Evolutionary conservation across 2,888 invertebrate genomes (phyloP).

Genomic region (Andrena camellia): DNA sequence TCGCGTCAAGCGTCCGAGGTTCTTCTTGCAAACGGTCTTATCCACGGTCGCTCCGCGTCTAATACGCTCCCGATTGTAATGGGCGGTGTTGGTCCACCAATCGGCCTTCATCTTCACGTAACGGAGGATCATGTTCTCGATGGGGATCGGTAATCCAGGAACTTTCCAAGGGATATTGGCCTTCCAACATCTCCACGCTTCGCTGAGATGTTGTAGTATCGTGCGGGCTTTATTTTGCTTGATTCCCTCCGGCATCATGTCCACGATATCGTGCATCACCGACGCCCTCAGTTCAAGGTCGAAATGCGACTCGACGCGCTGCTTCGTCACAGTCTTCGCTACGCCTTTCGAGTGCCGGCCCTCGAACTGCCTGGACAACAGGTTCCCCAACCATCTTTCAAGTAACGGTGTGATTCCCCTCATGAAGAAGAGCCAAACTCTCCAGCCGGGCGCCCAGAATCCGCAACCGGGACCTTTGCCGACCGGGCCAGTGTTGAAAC

Average conservation of each 20-base stretch:
- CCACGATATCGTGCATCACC: slow-evolving; percentile 99
- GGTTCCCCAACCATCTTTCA: slow-evolving; percentile 99
- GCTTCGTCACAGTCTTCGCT: slow-evolving; percentile 99
- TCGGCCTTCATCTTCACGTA: slow-evolving; percentile 99
- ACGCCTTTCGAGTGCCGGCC: slow-evolving; percentile 99
- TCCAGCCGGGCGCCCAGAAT: slow-evolving; percentile 99
- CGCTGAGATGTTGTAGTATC: slow-evolving; percentile 98
- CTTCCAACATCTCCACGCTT: slow-evolving; percentile 99
- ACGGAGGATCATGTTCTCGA: slow-evolving; percentile 99
- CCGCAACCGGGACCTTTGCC: slow-evolving; percentile 99
- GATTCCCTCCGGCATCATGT: slow-evolving; percentile 99
- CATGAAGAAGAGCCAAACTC: slow-evolving; percentile 99
- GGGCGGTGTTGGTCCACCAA: slow-evolving; percentile 99
- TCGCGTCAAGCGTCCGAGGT: slow-evolving; percentile 98
- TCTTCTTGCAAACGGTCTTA: slow-evolving; percentile 99
- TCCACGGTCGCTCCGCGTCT: slow-evolving; percentile 99
- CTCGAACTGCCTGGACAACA: slow-evolving; percentile 99
- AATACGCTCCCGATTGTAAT: slow-evolving; percentile 99
- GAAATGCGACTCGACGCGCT: slow-evolving; percentile 99
- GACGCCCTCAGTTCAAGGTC: slow-evolving; percentile 99
- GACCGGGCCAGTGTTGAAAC: slow-evolving; percentile 99
- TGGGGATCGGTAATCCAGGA: slow-evolving; percentile 98
- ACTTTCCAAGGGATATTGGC: slow-evolving; percentile 99
- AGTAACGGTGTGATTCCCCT: slow-evolving; percentile 98
- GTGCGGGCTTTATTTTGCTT: slow-evolving; percentile 99